A percentile compares a stretch with the other conserved stretches of the same genome.
phyloP scores from a whole-genome alignment of 2,888 invertebrate genomes.

The Argynnis bischoffii region DNA sequence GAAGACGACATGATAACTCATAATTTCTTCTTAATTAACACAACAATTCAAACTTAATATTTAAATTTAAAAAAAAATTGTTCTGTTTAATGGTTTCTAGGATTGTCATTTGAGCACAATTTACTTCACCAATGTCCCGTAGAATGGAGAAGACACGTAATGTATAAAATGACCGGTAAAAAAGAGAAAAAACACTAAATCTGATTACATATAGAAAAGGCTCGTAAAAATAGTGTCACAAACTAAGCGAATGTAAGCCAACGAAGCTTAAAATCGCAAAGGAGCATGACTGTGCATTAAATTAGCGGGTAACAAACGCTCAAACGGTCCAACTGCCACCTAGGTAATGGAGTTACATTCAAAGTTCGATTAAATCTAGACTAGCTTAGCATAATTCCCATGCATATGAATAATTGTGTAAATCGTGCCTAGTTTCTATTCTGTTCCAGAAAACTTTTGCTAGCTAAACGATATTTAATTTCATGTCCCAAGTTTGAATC shows the following conservation, averaged over 20 bases:
- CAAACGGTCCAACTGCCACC: constrained; percentile 24
- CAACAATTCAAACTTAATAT: no score
- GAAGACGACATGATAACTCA: no score
- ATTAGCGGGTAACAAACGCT: constrained; percentile 35
- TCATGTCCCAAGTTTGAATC: not conserved
- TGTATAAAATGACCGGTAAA: no score
- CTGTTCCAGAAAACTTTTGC: not conserved
- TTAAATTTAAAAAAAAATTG: no score
- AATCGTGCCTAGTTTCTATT: not conserved
- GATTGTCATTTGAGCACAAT: no score
- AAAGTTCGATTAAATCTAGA: constrained; percentile 10
- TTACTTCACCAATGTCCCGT: no score
- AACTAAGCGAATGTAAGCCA: constrained; percentile 27
- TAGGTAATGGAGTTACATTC: constrained; percentile 17
- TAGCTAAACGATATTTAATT: not conserved
- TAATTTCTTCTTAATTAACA: no score
- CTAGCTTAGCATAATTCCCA: constrained; percentile 10
- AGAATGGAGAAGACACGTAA: no score
- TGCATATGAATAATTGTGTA: constrained; percentile 10
- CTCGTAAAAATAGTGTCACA: not conserved
- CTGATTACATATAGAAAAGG: not conserved
- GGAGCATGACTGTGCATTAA: constrained; percentile 40
- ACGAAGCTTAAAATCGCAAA: constrained; percentile 30
- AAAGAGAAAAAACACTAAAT: not conserved
- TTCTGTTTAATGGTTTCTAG: no score